Percentiles rank a stretch among this genome's conserved stretches.
These are phyloP conservation scores for Megastigmus dorsalis DNA, from an alignment of 2,888 invertebrate genomes.

Conservation along the genomic window DNA sequence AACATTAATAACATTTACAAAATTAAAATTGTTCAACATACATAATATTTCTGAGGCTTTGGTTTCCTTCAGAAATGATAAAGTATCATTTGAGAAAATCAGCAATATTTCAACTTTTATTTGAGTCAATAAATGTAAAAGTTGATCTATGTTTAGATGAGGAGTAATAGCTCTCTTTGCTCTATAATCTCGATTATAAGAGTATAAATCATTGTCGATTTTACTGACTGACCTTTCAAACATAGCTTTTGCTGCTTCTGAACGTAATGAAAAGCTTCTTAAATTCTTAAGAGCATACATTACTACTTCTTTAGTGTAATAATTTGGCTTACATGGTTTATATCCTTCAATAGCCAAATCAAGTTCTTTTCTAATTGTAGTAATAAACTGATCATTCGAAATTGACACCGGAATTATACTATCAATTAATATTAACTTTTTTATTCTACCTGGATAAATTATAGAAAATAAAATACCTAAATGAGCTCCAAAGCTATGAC, in stretches of 20 bases:
- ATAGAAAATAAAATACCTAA: slow-evolving; percentile 70
- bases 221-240: slow-evolving; percentile 75
- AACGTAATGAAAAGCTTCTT: slow-evolving; percentile 71
- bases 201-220: slow-evolving; percentile 73
- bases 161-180: slow-evolving; percentile 72
- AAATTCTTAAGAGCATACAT: slow-evolving; percentile 74
- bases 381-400: slow-evolving; percentile 59
- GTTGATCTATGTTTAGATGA: slow-evolving; percentile 52
- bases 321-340: slow-evolving; percentile 63
- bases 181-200: slow-evolving; percentile 78
- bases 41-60: neutral
- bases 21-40: neutral
- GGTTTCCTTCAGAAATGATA: slow-evolving; percentile 34
- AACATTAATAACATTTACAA: slow-evolving; percentile 65
- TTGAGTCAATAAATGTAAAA: slow-evolving; percentile 34
- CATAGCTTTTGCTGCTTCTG: slow-evolving; percentile 75
- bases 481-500: slow-evolving; percentile 77
- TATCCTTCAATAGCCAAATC: slow-evolving; percentile 71
- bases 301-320: slow-evolving; percentile 75
- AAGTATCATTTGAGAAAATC: slow-evolving; percentile 34
- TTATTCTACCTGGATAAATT: slow-evolving; percentile 73
- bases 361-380: slow-evolving; percentile 69
- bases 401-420: slow-evolving; percentile 65
- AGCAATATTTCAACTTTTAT: slow-evolving; percentile 45
- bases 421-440: slow-evolving; percentile 75